phyloP scores from a whole-genome alignment of 1,140 invertebrate species.

The Drosophila pallidifrons region DNA sequence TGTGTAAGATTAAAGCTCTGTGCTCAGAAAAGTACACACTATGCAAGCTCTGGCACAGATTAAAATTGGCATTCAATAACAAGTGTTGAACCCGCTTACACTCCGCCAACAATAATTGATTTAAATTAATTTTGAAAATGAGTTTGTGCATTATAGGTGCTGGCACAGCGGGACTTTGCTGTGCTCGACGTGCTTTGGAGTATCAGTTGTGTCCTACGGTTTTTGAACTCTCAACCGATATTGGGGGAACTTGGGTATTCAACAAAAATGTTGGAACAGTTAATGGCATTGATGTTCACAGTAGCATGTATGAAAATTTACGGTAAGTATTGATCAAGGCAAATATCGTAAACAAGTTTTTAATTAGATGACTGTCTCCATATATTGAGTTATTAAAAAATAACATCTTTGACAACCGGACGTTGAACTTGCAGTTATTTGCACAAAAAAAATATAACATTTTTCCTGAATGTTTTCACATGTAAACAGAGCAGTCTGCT shows the following conservation, averaged over 20 bases:
- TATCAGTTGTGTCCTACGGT: conserved; percentile 88
- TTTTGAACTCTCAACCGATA: conserved; percentile 90
- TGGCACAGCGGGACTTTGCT: conserved; percentile 91
- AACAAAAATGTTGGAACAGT: conserved; percentile 88
- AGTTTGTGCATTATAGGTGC: conserved; percentile 89
- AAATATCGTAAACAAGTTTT: not conserved
- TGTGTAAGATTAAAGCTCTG: not conserved
- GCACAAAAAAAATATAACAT: not conserved
- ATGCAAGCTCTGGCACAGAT: not conserved
- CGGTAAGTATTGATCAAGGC: conserved; percentile 46
- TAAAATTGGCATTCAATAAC: not conserved
- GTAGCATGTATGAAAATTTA: conserved; percentile 91
- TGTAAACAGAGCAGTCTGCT: not conserved
- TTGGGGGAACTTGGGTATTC: conserved; percentile 97
- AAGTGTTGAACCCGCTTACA: not conserved
- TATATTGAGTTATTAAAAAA: not conserved
- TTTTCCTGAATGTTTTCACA: not conserved
- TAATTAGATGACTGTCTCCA: not conserved
- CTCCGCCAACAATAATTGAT: not conserved
- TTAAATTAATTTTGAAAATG: conserved; percentile 26
- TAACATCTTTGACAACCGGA: not conserved
- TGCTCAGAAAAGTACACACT: not conserved
- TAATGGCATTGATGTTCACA: conserved; percentile 93
- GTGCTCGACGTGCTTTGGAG: conserved; percentile 87
- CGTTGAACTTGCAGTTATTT: not conserved